Evolutionary conservation across 2,888 invertebrate genomes (phyloP), one percentile per base, ranked within the genome.

Genomic region (Trissolcus brochymenae): DNA sequence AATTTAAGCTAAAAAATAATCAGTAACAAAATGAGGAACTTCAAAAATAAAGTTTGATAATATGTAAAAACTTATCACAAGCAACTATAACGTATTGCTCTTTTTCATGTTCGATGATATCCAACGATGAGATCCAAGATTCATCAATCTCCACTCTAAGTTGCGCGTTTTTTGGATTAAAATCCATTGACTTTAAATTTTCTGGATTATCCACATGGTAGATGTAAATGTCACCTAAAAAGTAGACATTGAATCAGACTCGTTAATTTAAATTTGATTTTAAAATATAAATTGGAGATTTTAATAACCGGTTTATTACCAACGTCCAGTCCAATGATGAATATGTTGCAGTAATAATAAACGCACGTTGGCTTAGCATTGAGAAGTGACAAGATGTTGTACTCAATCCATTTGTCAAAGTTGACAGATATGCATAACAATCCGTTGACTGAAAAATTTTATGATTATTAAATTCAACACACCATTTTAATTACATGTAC

Each of bases 241-340:
- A 14, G 11, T 1, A 25, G 25, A 25, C 25, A 25, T 4, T 4
- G 4, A 25, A 25, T 4, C 25, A 25, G 4, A 25, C 2, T 25
- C 6, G 0, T 25, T 6, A 25, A 25, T 25, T 25, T 4, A 25
- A 6, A 25, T 25, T 25, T 25, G 25, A 25, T 25, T 6, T 25
- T 25, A 6, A 4, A 25, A 25, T 25, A 0, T 2, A 25, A 4
- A 3, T 25, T 25, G 2, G 25, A 25, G 6, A 35, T 35, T 6
- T 7, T 11, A 11, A 9, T 9, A 6, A 11, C 11, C 9, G 35
- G 1, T 57, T 59, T 21, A 51, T 56, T 51, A 86, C 87, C 87
- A 60, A 82, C 81, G 46, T 84, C 82, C 50, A 85, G 65, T 14
- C 86, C 87, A 25, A 87, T 35, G 3, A 85, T 66, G 43, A 87